These are phyloP conservation scores for Caenorhabditis briggsae DNA, from an alignment of 1,140 invertebrate genomes.

Conservation along the genomic window DNA sequence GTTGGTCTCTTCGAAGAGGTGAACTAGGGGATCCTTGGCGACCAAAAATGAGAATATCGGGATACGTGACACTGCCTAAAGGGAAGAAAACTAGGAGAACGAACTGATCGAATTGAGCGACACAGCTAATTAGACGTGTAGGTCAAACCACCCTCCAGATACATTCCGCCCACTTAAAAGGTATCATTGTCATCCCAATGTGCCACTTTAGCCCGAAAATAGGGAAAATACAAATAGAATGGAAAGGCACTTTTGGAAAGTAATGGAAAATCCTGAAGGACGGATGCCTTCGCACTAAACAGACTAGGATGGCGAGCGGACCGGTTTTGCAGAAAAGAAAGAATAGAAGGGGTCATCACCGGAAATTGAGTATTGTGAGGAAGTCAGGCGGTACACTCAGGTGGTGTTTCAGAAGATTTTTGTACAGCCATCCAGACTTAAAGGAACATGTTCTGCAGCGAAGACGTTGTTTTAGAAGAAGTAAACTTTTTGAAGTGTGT, in stretches of 20 bases:
- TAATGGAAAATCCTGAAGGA: constrained; percentile 39
- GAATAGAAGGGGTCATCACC: constrained; percentile 37
- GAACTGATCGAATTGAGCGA: constrained; percentile 53
- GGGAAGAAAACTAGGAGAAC: constrained; percentile 13
- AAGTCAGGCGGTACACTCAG: neutral
- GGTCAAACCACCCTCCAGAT: constrained; percentile 9
- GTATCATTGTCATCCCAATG: constrained; percentile 17
- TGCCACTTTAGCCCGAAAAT: constrained; percentile 2
- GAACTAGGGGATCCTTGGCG: neutral
- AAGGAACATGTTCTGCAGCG: neutral
- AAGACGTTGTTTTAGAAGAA: neutral
- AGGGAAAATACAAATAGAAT: neutral
- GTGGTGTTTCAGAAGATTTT: constrained; percentile 38
- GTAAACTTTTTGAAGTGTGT: too few species aligned
- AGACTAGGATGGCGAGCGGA: neutral
- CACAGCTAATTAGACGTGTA: constrained; percentile 54
- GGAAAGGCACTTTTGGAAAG: neutral
- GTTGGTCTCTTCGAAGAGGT: too few species aligned
- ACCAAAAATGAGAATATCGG: constrained; percentile 35
- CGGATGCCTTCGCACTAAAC: neutral
- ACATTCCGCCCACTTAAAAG: constrained; percentile 14
- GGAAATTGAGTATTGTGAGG: constrained; percentile 26
- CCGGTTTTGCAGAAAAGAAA: constrained; percentile 31
- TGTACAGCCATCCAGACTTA: neutral
- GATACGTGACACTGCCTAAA: constrained; percentile 27